Evolutionary conservation across 2,888 invertebrate genomes (phyloP).

Genomic region (Seladonia tumulorum): DNA sequence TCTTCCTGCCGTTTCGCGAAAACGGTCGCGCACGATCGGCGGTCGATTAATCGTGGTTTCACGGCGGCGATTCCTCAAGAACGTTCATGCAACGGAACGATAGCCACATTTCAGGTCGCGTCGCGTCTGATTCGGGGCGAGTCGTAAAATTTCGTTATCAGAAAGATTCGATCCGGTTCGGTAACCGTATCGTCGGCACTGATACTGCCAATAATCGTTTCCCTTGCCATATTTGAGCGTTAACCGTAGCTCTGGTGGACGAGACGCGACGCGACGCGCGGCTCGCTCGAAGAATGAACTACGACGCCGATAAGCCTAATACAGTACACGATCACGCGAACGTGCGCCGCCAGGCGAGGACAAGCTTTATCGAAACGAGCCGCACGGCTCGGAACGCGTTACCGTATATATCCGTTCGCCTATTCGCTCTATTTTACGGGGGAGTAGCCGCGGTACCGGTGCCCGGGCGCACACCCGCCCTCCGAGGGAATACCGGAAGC

Average conservation of each 20-base stretch:
- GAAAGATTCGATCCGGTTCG: background rate
- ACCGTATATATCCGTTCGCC: constrained; percentile 38
- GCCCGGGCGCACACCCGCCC: background rate
- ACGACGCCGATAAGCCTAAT: constrained; percentile 12
- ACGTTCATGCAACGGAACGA: background rate
- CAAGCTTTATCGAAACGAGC: constrained; percentile 38
- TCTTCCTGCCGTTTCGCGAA: no score
- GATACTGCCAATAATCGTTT: background rate
- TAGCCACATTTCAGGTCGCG: background rate
- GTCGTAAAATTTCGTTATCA: background rate
- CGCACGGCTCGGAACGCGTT: constrained; percentile 21
- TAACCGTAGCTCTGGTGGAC: background rate
- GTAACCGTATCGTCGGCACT: background rate
- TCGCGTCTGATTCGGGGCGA: background rate
- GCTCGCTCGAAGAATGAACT: constrained; percentile 4
- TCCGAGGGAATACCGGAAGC: constrained; percentile 38
- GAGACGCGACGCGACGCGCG: background rate
- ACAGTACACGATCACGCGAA: constrained; percentile 28
- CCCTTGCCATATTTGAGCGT: background rate
- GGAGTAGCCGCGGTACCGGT: no score
- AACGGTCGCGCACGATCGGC: no score
- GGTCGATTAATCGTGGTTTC: no score
- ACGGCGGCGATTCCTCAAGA: no score
- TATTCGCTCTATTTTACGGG: constrained; percentile 19
- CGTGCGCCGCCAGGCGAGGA: constrained; percentile 5